phyloP scores from a whole-genome alignment of 2,888 invertebrate genomes.

The Uloborus plumipes region DNA sequence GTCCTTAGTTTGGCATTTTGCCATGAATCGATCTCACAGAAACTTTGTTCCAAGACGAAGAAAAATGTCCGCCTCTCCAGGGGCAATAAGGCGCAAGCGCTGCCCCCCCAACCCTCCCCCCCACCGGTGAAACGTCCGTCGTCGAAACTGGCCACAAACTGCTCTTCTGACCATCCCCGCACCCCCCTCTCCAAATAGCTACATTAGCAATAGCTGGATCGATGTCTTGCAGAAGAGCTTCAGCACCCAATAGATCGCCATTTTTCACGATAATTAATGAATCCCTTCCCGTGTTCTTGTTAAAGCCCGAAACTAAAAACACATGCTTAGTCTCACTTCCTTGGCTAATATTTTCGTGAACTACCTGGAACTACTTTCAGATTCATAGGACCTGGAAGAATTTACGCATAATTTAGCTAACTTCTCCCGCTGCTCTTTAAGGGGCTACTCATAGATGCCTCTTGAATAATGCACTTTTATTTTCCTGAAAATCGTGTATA shows the following conservation, averaged over 20 bases:
- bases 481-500: too few species aligned
- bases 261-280: constrained; percentile 40
- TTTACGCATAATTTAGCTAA: too few species aligned
- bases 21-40: constrained; percentile 53
- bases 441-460: too few species aligned
- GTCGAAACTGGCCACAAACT: constrained; percentile 50
- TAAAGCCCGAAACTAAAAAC: not conserved
- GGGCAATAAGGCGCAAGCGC: constrained; percentile 52
- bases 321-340: too few species aligned
- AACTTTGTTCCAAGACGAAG: constrained; percentile 60
- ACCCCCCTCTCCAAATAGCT: constrained; percentile 13
- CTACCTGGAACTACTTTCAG: too few species aligned
- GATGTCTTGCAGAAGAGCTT: constrained; percentile 31
- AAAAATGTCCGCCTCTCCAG: constrained; percentile 50
- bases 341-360: too few species aligned
- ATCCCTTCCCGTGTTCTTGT: constrained; percentile 18
- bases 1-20: constrained; percentile 58
- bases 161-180: constrained; percentile 40
- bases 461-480: too few species aligned
- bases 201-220: constrained; percentile 20
- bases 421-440: too few species aligned
- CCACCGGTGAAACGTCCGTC: constrained; percentile 29
- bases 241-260: constrained; percentile 18
- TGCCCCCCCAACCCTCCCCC: constrained; percentile 2
- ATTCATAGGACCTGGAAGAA: too few species aligned